Evolutionary conservation across 1,140 invertebrate species (phyloP), one percentile per base, ranked within the genome.

Genomic region (Phymorhynchus buccinoides): DNA sequence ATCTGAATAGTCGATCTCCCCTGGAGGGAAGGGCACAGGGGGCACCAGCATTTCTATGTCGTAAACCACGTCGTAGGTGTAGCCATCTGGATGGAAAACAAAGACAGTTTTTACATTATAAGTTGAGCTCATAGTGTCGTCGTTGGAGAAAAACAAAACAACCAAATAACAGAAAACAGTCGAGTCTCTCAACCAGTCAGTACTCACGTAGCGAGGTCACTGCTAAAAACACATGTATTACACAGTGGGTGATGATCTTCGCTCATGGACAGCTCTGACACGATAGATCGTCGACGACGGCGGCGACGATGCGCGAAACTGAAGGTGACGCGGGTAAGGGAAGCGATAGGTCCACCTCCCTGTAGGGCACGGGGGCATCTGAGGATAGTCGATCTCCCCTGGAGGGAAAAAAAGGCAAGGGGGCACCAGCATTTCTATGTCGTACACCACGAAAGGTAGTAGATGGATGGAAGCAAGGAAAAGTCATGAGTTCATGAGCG

Each of bases 1-100:
- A 32, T 71, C 66, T 9, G 66, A 71, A 32, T 71, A 71, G 66
- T 71, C 66, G 66, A 71, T 71, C 66, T 71, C 27, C 18, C 66
- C 66, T 35, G 66, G 66, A 1, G 66, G 66, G 66, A 71, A 71
- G 30, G 66, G 66, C 16, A 71, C 66, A 1, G 32, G 66, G n/a
- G 66, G 66, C 2, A 71, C 66, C 30, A 37, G n/a, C 66, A 71
- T 71, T 18, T 71, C 30, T 18, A 71, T 32, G 66, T 71, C 66
- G 22, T 71, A 18, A 32, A 71, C 35, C 7, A 35, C 32, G 66
- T 71, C 66, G 22, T 71, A 71, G 3, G 66, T 71, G 66, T 71
- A 71, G 30, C 66, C 66, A 35, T 71, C 66, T 71, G 66, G 3
- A 22, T 7, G 48, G 9, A 52, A 22, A 52, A 22, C 7, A 52